phyloP scores from a whole-genome alignment of 2,113 vertebrate species.

The Brachionichthys hirsutus region DNA sequence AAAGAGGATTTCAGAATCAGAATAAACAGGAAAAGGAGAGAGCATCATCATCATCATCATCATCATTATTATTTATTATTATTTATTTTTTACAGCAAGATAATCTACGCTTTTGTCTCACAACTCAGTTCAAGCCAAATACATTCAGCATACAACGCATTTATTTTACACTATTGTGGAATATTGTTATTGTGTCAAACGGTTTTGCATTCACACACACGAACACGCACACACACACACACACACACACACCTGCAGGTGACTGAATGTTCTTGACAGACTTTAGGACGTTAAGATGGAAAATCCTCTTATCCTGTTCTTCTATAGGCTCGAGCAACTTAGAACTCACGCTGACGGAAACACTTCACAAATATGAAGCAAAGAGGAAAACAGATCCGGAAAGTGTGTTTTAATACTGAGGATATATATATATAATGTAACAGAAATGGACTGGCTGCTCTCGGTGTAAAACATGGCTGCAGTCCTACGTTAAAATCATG shows the following conservation, averaged over 20 bases:
- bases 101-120: background rate
- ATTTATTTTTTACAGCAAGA: constrained; percentile 1
- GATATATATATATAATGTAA: background rate
- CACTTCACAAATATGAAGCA: constrained; percentile 3
- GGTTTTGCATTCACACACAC: background rate
- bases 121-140: constrained; percentile 3
- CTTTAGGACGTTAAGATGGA: constrained; percentile 61
- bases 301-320: constrained; percentile 67
- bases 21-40: constrained; percentile 31
- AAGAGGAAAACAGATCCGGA: background rate
- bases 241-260: constrained; percentile 55
- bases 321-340: constrained; percentile 18
- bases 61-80: no score
- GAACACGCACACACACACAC: constrained; percentile 6
- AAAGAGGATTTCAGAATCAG: constrained; percentile 78
- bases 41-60: constrained; percentile 18
- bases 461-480: background rate
- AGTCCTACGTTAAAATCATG: background rate
- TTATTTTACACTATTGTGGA: background rate
- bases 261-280: constrained; percentile 67
- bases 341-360: constrained; percentile 21
- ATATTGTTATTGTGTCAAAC: background rate
- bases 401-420: background rate
- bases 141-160: background rate
- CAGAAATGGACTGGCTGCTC: background rate